phyloP scores from a whole-genome alignment of 2,797 vertebrate species.

The Spinibarbus caldwelli region DNA sequence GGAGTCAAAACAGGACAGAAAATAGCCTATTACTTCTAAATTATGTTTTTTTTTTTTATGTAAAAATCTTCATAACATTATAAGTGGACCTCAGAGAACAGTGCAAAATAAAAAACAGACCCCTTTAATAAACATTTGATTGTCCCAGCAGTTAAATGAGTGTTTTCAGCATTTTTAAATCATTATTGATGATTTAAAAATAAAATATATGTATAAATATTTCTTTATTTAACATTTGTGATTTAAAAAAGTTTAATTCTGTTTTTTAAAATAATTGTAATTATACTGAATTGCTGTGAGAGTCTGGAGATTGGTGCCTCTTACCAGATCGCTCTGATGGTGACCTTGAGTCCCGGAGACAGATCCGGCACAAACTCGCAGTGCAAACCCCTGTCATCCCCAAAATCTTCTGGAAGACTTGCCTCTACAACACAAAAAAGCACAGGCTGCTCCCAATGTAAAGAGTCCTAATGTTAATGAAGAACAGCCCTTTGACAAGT shows the following conservation, averaged over 20 bases:
- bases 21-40: background rate
- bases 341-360: slow-evolving; percentile 89
- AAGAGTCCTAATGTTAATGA: slow-evolving; percentile 21
- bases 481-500: slow-evolving; percentile 8
- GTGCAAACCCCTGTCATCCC: slow-evolving; percentile 90
- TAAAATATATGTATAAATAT: background rate
- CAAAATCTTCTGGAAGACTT: slow-evolving; percentile 92
- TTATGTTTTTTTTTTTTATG: background rate
- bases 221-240: background rate
- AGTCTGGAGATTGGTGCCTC: slow-evolving; percentile 56
- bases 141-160: background rate
- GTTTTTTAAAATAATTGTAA: background rate
- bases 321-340: slow-evolving; percentile 97
- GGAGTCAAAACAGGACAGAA: no score
- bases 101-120: background rate
- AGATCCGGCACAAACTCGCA: slow-evolving; percentile 94
- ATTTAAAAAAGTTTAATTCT: background rate
- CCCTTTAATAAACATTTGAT: background rate
- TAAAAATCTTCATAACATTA: background rate
- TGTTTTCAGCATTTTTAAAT: background rate
- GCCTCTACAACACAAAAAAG: slow-evolving; percentile 81
- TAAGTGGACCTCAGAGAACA: no score
- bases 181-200: no score
- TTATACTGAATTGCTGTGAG: background rate
- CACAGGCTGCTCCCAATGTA: slow-evolving; percentile 40